Percentiles rank a stretch among this genome's conserved stretches.
These are phyloP conservation scores for Plagodis dolabraria DNA, from an alignment of 2,888 invertebrate species.

Conservation along the genomic window DNA sequence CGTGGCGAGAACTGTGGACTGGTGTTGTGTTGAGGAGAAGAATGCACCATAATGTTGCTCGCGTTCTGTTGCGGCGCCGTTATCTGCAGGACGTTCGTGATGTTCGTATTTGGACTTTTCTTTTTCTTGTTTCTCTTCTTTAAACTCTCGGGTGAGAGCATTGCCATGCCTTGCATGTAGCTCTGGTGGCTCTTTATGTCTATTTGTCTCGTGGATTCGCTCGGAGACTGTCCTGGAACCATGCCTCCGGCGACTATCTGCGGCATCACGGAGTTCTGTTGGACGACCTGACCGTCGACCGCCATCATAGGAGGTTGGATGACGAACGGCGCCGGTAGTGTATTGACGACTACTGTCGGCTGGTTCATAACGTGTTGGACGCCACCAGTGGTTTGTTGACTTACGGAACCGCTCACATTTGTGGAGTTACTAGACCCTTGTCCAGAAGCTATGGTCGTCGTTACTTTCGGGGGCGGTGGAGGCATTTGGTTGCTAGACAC, in stretches of 20 bases:
- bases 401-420: conserved; percentile 87
- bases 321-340: conserved; percentile 90
- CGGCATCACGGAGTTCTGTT: conserved; percentile 88
- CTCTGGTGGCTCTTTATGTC: conserved; percentile 79
- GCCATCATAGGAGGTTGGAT: conserved; percentile 92
- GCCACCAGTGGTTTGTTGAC: conserved; percentile 58
- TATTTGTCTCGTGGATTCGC: conserved; percentile 79
- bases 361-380: conserved; percentile 89
- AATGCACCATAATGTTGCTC: conserved; percentile 85
- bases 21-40: conserved; percentile 76
- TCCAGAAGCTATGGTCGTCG: conserved; percentile 85
- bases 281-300: conserved; percentile 89
- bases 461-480: conserved; percentile 86
- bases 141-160: conserved; percentile 89
- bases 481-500: conserved; percentile 88
- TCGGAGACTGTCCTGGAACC: conserved; percentile 81
- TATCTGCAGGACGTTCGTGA: conserved; percentile 89
- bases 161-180: conserved; percentile 70
- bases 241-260: conserved; percentile 88
- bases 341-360: conserved; percentile 92
- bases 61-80: conserved; percentile 87
- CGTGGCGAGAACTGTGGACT: conserved; percentile 88
- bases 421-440: conserved; percentile 87
- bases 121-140: conserved; percentile 90
- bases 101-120: conserved; percentile 88